Evolutionary conservation across 2,113 vertebrate species (phyloP).

Genomic region (Cathartes aura): DNA sequence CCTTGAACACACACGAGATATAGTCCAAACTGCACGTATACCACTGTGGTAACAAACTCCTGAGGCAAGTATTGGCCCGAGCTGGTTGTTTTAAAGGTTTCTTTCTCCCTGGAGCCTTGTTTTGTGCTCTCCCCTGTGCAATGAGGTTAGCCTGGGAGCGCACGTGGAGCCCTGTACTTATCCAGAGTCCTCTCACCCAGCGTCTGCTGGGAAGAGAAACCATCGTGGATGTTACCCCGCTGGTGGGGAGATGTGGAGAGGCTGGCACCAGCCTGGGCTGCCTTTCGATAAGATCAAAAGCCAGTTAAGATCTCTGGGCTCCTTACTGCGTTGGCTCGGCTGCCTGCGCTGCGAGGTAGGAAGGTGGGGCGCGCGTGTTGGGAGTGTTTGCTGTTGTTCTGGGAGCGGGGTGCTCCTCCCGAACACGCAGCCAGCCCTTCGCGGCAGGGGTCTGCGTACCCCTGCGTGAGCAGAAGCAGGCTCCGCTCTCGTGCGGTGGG

Average conservation of each 20-base stretch:
- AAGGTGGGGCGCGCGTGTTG: rapidly evolving
- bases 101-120: not conserved
- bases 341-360: not conserved
- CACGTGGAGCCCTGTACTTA: not conserved
- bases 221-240: rapidly evolving
- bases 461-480: not conserved
- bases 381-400: rapidly evolving
- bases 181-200: not conserved
- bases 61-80: rapidly evolving
- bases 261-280: not conserved
- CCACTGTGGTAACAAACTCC: rapidly evolving
- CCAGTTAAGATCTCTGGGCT: not conserved
- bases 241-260: not conserved
- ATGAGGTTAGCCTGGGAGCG: not conserved
- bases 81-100: not conserved
- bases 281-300: not conserved
- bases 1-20: rapidly evolving
- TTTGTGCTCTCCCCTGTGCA: not conserved
- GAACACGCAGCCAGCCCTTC: rapidly evolving
- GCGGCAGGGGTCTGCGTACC: rapidly evolving
- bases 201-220: not conserved
- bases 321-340: rapidly evolving
- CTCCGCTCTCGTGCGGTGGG: rapidly evolving
- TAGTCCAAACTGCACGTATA: rapidly evolving
- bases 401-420: not conserved